Conservation (phyloP, 2,113 vertebrate species). For the Gorilla gorilla region DNA sequence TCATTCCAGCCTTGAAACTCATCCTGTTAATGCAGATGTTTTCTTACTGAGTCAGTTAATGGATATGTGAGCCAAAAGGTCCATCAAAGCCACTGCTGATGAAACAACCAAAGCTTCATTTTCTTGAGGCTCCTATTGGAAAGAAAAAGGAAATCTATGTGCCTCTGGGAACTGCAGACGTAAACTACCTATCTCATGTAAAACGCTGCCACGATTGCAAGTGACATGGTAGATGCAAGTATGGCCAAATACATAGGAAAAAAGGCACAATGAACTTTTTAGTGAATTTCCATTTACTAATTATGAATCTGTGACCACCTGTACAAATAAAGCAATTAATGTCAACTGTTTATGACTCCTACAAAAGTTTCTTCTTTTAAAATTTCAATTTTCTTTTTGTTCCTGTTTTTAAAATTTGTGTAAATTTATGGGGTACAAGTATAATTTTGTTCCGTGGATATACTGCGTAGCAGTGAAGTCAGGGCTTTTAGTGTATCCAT, state of each 20-base stretch:
- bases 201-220: background rate
- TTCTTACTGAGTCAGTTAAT: background rate
- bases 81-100: background rate
- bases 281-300: background rate
- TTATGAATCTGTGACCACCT: background rate
- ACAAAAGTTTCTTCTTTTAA: background rate
- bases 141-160: background rate
- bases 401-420: no score
- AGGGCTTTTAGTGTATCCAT: no score
- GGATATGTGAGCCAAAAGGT: background rate
- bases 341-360: background rate
- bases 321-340: background rate
- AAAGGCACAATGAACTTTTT: background rate
- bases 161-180: background rate
- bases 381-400: no score
- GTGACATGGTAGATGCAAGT: background rate
- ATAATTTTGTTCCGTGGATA: no score
- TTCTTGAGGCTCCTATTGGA: background rate
- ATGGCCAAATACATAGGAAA: background rate
- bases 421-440: no score
- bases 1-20: background rate
- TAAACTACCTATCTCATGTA: background rate
- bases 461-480: no score
- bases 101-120: background rate
- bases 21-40: background rate